A percentile compares a stretch with the other conserved stretches of the same genome.
Evolutionary conservation across 2,888 invertebrate genomes (phyloP).

Genomic region (Chesias legatella): DNA sequence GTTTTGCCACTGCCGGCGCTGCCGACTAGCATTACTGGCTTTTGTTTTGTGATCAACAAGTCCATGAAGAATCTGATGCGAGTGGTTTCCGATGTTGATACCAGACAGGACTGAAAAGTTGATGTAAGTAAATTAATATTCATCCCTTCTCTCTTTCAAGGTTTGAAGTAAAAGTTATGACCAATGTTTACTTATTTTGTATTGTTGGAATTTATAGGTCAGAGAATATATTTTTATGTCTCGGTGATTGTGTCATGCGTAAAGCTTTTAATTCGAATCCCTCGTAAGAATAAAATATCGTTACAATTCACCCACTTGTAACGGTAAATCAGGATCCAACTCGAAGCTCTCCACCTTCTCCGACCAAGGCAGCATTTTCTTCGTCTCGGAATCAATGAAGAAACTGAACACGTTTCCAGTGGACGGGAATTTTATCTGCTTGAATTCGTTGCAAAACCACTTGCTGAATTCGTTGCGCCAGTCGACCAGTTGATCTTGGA

Average conservation of each 20-base stretch:
- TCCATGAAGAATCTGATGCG: constrained; percentile 93
- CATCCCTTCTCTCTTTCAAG: no score
- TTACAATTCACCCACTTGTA: constrained; percentile 82
- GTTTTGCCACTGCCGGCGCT: constrained; percentile 95
- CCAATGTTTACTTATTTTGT: no score
- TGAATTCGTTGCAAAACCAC: constrained; percentile 97
- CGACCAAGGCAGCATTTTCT: constrained; percentile 93
- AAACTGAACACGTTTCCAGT: constrained; percentile 93
- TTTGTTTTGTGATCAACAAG: constrained; percentile 86
- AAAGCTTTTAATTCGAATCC: no score
- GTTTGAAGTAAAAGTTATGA: no score
- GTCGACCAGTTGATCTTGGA: constrained; percentile 94
- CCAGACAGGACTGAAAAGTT: constrained; percentile 84
- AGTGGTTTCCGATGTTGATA: constrained; percentile 94
- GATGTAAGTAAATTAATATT: constrained; percentile 10
- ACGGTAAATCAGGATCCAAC: constrained; percentile 91
- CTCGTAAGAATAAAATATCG: no score
- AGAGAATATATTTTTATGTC: no score
- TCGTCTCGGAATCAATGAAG: constrained; percentile 92
- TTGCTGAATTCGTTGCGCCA: constrained; percentile 97
- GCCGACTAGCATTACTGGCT: constrained; percentile 95
- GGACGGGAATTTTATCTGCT: constrained; percentile 92
- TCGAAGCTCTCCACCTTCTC: constrained; percentile 89
- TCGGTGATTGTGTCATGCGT: no score
- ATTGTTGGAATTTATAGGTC: no score